A percentile compares a stretch with the other conserved stretches of the same genome.
phyloP scores from a whole-genome alignment of 2,888 invertebrate genomes.

The Ceriagrion tenellum region DNA sequence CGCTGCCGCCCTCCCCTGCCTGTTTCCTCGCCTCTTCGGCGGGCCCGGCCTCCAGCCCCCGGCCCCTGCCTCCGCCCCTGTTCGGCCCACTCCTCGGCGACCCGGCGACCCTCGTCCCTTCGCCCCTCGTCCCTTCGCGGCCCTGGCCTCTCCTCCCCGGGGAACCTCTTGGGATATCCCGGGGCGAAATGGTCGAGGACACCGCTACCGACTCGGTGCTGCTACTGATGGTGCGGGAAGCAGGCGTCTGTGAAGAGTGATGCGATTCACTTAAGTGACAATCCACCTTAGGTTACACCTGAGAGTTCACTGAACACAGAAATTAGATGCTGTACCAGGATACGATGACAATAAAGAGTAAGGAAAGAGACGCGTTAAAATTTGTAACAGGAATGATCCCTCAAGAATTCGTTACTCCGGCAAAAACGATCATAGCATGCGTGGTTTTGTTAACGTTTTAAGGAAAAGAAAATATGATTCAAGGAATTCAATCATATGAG shows the following conservation, averaged over 20 bases:
- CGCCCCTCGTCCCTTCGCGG: not conserved
- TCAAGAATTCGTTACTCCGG: no score
- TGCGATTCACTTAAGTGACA: not conserved
- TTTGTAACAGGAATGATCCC: no score
- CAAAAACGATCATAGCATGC: no score
- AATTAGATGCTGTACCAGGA: no score
- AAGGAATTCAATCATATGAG: no score
- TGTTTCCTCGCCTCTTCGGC: not conserved
- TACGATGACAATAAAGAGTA: no score
- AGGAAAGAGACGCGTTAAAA: no score
- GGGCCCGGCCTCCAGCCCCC: not conserved
- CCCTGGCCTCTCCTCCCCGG: not conserved
- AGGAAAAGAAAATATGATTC: no score
- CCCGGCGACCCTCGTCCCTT: no score
- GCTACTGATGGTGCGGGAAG: not conserved
- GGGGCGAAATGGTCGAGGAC: not conserved
- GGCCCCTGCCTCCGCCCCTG: not conserved
- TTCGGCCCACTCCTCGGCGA: not conserved
- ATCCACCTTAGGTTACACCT: no score
- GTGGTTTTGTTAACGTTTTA: no score
- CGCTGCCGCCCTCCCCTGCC: not conserved
- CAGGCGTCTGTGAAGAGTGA: not conserved
- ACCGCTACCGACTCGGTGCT: not conserved
- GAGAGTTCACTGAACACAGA: no score
- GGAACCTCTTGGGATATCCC: not conserved